Conservation (phyloP, 2,113 vertebrate genomes). For the Phrynosoma blainvillii region DNA sequence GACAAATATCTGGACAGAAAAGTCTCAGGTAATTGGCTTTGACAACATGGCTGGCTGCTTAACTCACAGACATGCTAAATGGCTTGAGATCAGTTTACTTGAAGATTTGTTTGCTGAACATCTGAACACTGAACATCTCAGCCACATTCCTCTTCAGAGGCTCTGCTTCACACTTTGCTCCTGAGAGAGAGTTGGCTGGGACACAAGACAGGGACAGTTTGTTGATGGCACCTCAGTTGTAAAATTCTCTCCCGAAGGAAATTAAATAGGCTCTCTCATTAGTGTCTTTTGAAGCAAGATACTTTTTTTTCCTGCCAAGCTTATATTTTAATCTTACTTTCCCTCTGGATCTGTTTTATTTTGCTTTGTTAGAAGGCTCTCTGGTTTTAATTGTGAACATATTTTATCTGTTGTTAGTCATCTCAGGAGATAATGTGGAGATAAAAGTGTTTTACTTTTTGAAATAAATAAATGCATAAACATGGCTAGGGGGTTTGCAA, state of each 20-base stretch:
- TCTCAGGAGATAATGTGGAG: too few relatives aligned
- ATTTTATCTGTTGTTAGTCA: too few relatives aligned
- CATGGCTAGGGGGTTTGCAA: too few relatives aligned
- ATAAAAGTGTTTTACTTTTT: too few relatives aligned
- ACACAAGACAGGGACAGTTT: neutral
- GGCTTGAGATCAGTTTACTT: neutral
- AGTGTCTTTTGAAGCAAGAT: too few relatives aligned
- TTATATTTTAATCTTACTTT: neutral
- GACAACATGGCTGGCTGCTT: neutral
- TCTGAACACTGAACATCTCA: neutral
- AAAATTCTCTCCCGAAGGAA: neutral
- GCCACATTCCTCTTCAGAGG: neutral
- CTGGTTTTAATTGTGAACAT: neutral
- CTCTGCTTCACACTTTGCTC: neutral
- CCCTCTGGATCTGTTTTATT: too few relatives aligned
- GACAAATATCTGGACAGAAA: neutral
- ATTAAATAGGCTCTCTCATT: neutral
- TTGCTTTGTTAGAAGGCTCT: neutral
- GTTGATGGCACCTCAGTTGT: neutral
- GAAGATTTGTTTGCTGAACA: neutral
- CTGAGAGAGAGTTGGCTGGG: neutral
- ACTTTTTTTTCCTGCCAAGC: neutral
- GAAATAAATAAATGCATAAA: too few relatives aligned
- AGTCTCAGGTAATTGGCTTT: neutral
- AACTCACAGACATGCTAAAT: neutral